Percentiles rank a stretch among this genome's conserved stretches.
phyloP scores from a whole-genome alignment of 2,797 vertebrate species.

The Vultur gryphus region DNA sequence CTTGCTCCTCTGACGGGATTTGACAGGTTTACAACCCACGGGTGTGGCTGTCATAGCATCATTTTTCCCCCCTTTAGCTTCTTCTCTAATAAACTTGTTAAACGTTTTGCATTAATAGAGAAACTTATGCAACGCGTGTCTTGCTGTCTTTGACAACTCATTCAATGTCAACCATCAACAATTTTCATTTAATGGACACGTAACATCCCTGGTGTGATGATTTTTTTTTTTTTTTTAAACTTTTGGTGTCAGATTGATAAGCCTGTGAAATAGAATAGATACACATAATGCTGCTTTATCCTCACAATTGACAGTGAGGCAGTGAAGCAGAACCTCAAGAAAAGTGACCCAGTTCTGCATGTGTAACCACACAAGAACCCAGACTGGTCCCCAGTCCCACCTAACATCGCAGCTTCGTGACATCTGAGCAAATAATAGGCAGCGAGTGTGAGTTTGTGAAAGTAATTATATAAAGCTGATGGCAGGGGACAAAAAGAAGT shows the following conservation, averaged over 20 bases:
- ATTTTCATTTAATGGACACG: constrained; percentile 48
- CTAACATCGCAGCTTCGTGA: constrained; percentile 29
- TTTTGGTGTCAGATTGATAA: constrained; percentile 63
- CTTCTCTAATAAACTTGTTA: constrained; percentile 62
- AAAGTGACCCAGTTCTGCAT: constrained; percentile 38
- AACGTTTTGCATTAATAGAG: constrained; percentile 47
- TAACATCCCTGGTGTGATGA: constrained; percentile 50
- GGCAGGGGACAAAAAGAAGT: constrained; percentile 49
- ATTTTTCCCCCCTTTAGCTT: constrained; percentile 13
- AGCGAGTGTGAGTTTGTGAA: constrained; percentile 61
- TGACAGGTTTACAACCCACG: constrained; percentile 64
- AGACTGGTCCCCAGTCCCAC: constrained; percentile 17
- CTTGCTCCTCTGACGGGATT: constrained; percentile 24
- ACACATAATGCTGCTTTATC: constrained; percentile 65
- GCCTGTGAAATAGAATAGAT: constrained; percentile 63
- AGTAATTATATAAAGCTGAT: constrained; percentile 71
- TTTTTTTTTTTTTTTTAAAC: constrained; percentile 31
- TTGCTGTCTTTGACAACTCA: constrained; percentile 36
- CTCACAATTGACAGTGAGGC: constrained; percentile 51
- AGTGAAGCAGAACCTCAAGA: constrained; percentile 57
- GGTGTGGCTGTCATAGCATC: constrained; percentile 63
- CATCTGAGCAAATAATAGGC: constrained; percentile 64
- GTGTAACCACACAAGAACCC: constrained; percentile 12
- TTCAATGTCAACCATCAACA: constrained; percentile 57
- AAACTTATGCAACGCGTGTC: constrained; percentile 26